Evolutionary conservation across 2,797 vertebrate genomes (phyloP).

Genomic region (Taeniopygia guttata): DNA sequence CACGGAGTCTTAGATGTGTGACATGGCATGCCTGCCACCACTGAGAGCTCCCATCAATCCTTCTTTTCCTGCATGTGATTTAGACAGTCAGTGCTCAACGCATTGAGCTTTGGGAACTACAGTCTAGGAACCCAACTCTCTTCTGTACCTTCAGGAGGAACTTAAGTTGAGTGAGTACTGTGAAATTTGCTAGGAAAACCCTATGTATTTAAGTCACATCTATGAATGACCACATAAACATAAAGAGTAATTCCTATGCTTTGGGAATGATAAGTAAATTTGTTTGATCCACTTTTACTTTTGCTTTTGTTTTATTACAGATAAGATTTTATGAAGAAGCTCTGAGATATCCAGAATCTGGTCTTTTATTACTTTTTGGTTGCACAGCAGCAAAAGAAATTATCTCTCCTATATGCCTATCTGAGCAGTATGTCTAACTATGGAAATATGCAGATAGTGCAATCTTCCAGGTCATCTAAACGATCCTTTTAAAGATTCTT

Average conservation of each 20-base stretch:
- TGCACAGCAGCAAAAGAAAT: not conserved
- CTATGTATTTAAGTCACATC: not conserved
- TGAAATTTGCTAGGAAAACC: not conserved
- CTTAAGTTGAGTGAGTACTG: not conserved
- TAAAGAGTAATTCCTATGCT: not conserved
- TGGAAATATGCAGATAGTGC: not conserved
- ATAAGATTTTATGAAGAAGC: not conserved
- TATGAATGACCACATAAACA: not conserved
- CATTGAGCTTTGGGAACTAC: not conserved
- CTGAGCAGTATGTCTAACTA: not conserved
- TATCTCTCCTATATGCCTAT: not conserved
- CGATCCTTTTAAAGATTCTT: not conserved
- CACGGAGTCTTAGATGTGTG: not conserved
- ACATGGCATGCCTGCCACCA: not conserved
- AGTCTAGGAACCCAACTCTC: not conserved
- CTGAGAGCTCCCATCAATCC: not conserved
- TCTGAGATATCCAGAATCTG: not conserved
- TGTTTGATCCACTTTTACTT: not conserved
- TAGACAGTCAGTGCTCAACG: not conserved
- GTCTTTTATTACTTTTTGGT: not conserved
- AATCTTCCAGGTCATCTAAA: not conserved
- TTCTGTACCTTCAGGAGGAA: not conserved
- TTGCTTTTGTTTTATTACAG: not conserved
- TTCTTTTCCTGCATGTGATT: not conserved
- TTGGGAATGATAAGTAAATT: not conserved